Evolutionary conservation across 2,113 vertebrate species (phyloP).

Genomic region (Axis porcinus): DNA sequence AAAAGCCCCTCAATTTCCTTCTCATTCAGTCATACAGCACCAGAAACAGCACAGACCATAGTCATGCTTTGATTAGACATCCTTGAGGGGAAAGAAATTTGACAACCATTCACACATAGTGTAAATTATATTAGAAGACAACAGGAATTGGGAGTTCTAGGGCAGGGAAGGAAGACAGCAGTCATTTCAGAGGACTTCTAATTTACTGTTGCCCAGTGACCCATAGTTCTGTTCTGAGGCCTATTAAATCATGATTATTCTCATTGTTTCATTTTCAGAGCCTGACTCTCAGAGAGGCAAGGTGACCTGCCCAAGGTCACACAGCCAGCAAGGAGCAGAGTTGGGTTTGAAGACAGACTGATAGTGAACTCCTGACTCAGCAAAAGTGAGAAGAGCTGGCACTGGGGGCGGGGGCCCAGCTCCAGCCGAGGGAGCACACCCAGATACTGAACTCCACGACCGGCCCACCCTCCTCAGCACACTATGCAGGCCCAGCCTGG

Average conservation of each 20-base stretch:
- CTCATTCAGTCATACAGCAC: background rate
- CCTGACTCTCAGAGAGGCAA: background rate
- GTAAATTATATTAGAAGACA: background rate
- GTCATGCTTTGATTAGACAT: background rate
- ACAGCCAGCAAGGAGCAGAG: background rate
- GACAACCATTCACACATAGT: background rate
- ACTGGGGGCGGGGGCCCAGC: background rate
- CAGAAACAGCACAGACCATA: background rate
- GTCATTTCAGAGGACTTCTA: background rate
- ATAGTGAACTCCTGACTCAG: background rate
- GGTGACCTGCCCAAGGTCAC: background rate
- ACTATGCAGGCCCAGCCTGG: background rate
- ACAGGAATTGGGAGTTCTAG: background rate
- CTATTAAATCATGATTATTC: background rate
- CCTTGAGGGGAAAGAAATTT: too few relatives aligned
- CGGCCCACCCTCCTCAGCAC: background rate
- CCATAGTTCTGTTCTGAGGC: background rate
- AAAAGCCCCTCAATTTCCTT: background rate
- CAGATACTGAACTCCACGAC: conserved; percentile 9
- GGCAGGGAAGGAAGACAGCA: background rate
- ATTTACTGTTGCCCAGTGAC: background rate
- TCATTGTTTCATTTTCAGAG: background rate
- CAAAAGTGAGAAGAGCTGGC: background rate
- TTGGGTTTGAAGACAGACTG: background rate
- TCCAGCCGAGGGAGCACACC: background rate